Conservation (phyloP, 2,888 invertebrate species). For the Eutolmus rufibarbis region DNA sequence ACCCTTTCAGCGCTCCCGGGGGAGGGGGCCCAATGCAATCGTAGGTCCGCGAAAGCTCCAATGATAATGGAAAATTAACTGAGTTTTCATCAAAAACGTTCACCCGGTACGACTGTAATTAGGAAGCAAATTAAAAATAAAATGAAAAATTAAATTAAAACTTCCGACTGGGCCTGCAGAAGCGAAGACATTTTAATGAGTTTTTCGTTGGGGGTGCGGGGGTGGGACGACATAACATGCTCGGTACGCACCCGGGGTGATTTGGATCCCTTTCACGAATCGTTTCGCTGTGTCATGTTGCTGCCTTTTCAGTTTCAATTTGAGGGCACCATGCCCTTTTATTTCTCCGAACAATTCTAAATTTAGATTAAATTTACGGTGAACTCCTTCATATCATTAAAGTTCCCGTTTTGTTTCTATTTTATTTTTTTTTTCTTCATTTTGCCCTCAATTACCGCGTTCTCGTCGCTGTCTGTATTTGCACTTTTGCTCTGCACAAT, state of each 20-base stretch:
- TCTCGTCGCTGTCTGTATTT: background rate
- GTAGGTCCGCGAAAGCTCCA: background rate
- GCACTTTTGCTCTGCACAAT: background rate
- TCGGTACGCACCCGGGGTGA: background rate
- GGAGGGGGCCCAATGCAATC: background rate
- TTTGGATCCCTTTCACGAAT: background rate
- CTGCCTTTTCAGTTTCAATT: background rate
- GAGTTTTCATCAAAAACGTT: background rate
- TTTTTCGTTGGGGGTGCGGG: background rate
- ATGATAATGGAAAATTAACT: conserved; percentile 2
- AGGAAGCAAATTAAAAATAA: conserved; percentile 4
- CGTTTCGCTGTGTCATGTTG: background rate
- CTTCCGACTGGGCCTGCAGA: background rate
- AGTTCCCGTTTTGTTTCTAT: background rate
- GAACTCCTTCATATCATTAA: background rate
- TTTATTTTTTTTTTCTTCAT: background rate
- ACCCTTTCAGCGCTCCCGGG: background rate
- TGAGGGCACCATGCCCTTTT: background rate
- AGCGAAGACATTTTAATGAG: conserved; percentile 1
- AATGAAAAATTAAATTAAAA: conserved; percentile 6
- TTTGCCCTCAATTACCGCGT: background rate
- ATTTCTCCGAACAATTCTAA: background rate
- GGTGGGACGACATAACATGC: background rate
- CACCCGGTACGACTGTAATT: background rate
- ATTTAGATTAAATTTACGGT: background rate